Conservation (phyloP, 2,888 invertebrate genomes). For the Glyphotaelius pellucidus region DNA sequence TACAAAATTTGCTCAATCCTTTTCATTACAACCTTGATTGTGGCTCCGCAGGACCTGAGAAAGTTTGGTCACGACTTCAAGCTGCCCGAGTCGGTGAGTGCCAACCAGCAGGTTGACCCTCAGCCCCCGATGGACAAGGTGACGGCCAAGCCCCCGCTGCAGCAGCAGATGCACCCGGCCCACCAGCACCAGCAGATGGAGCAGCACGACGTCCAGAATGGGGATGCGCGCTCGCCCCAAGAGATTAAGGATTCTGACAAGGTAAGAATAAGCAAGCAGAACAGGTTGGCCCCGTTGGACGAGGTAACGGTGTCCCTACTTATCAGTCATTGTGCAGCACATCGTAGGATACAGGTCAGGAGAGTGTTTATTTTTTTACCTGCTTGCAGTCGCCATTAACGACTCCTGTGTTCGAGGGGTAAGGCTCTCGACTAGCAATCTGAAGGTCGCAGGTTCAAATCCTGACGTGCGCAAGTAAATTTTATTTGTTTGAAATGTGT, state of each 20-base stretch:
- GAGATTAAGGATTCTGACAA: conserved; percentile 64
- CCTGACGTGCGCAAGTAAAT: too few relatives aligned
- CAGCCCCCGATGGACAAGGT: conserved; percentile 57
- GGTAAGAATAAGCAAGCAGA: conserved; percentile 30
- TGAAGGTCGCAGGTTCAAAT: too few relatives aligned
- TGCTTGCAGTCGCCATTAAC: too few relatives aligned
- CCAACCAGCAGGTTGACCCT: conserved; percentile 30
- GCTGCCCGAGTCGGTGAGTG: conserved; percentile 72
- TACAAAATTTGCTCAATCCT: background rate
- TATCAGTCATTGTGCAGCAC: too few relatives aligned
- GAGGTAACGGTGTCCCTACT: too few relatives aligned
- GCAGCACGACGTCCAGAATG: conserved; percentile 67
- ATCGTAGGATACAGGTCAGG: too few relatives aligned
- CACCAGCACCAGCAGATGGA: conserved; percentile 66
- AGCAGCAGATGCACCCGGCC: conserved; percentile 49
- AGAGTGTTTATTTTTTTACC: too few relatives aligned
- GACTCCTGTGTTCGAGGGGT: too few relatives aligned
- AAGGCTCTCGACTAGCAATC: too few relatives aligned
- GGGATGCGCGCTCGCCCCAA: conserved; percentile 45
- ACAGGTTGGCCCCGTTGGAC: too few relatives aligned
- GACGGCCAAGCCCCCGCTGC: conserved; percentile 49
- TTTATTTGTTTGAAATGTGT: too few relatives aligned
- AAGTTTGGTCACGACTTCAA: conserved; percentile 91
- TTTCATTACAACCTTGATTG: background rate
- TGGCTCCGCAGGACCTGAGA: conserved; percentile 79